Evolutionary conservation across 1,140 invertebrate species (phyloP).

Genomic region (Atta cephalotes): DNA sequence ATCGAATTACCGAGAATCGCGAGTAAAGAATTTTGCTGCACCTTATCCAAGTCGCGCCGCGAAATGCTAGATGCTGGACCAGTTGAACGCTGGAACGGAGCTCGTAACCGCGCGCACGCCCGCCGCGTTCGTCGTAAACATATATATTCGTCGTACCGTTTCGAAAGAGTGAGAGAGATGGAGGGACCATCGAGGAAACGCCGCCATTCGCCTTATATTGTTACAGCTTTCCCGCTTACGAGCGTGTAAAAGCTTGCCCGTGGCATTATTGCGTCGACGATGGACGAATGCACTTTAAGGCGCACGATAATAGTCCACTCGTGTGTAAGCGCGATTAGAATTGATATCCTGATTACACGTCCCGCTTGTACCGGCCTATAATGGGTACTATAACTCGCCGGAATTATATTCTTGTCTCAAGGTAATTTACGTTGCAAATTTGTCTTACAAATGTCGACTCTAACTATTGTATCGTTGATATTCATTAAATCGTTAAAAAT

Average conservation of each 20-base stretch:
- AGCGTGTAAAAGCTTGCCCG: slow-evolving; percentile 40
- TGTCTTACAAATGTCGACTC: slow-evolving; percentile 2
- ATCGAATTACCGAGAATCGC: slow-evolving; percentile 80
- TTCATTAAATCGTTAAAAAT: background rate
- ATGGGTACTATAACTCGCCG: slow-evolving; percentile 3
- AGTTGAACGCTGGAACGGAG: slow-evolving; percentile 17
- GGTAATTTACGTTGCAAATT: slow-evolving; percentile 29
- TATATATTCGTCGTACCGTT: slow-evolving; percentile 12
- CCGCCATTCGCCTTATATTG: background rate
- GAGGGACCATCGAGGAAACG: background rate
- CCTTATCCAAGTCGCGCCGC: slow-evolving; percentile 41
- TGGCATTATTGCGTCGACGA: slow-evolving; percentile 22
- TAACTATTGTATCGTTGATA: background rate
- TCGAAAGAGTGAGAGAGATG: background rate
- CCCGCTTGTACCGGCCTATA: slow-evolving; percentile 1
- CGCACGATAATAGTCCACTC: slow-evolving; percentile 22
- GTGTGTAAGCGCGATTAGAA: slow-evolving; percentile 32
- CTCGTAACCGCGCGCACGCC: slow-evolving; percentile 14
- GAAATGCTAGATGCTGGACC: slow-evolving; percentile 60
- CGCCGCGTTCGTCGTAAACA: slow-evolving; percentile 37
- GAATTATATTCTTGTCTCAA: background rate
- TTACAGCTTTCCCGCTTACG: slow-evolving; percentile 41
- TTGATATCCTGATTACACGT: slow-evolving; percentile 25
- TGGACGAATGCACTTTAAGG: slow-evolving; percentile 20
- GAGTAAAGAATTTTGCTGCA: slow-evolving; percentile 60